Conservation (phyloP, 2,888 invertebrate genomes). For the Mesoligia furuncula region DNA sequence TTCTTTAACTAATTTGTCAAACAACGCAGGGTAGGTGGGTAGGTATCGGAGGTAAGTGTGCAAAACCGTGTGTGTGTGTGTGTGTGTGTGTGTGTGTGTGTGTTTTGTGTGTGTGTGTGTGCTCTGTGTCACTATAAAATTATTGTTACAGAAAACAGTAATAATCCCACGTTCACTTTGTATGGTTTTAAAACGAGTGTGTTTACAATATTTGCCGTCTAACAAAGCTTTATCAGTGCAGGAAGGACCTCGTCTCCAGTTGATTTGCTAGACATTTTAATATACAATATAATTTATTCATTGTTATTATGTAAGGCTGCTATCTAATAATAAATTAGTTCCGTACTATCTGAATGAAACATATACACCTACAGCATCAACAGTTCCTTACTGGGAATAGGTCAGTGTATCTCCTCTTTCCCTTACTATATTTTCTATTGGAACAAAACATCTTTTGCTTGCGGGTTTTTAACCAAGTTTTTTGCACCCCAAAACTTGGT, state of each 20-base stretch:
- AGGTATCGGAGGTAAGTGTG: too few species aligned
- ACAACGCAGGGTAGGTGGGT: too few species aligned
- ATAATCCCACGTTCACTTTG: neutral
- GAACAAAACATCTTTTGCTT: neutral
- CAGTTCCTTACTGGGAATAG: conserved; percentile 32
- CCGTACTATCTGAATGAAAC: conserved; percentile 19
- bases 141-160: neutral
- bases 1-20: too few species aligned
- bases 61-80: too few species aligned
- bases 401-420: conserved; percentile 40
- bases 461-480: conserved; percentile 16
- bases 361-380: conserved; percentile 12
- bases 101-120: too few species aligned
- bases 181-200: neutral
- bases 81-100: too few species aligned
- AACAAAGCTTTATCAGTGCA: conserved; percentile 46
- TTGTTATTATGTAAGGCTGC: conserved; percentile 27
- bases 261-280: conserved; percentile 51
- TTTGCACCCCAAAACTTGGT: conserved; percentile 26
- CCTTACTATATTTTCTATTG: neutral
- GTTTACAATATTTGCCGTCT: conserved; percentile 13
- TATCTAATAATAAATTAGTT: conserved; percentile 50
- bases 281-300: conserved; percentile 38
- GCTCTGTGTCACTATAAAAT: too few species aligned
- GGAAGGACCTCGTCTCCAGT: conserved; percentile 42